A percentile compares a stretch with the other conserved stretches of the same genome.
Conservation (phyloP, 2,888 invertebrate genomes). For the Pelosia muscerda region DNA sequence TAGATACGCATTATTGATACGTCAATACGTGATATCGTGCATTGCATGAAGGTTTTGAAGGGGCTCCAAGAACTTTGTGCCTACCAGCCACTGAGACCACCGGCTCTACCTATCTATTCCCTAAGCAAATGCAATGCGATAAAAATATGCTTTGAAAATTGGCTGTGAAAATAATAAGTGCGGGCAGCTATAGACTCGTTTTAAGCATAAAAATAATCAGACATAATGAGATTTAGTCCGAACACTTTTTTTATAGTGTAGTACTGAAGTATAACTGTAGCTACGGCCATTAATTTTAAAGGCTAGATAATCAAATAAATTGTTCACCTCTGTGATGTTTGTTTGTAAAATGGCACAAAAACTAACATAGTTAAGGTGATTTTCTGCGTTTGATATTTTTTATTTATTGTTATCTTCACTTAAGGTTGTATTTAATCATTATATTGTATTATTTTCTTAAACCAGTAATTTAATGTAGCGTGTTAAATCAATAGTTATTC, state of each 20-base stretch:
- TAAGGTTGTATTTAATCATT: not conserved
- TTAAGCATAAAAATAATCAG: slow-evolving; percentile 1
- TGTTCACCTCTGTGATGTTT: not conserved
- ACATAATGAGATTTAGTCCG: not conserved
- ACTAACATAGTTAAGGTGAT: not conserved
- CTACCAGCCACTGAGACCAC: no score
- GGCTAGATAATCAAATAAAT: not conserved
- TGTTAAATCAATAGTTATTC: not conserved
- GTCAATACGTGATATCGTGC: no score
- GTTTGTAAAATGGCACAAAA: not conserved
- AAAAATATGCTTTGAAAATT: not conserved
- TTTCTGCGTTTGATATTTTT: no score
- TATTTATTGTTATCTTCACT: not conserved
- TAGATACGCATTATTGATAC: no score
- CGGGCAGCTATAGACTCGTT: not conserved
- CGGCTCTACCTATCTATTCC: not conserved
- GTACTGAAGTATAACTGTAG: not conserved
- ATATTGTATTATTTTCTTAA: not conserved
- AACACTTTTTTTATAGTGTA: not conserved
- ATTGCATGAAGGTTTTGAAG: no score
- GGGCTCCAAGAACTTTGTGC: no score
- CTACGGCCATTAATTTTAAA: not conserved
- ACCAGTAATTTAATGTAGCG: not conserved
- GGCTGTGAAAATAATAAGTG: not conserved
- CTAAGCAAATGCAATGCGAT: not conserved